A percentile compares a stretch with the other conserved stretches of the same genome.
phyloP scores from a whole-genome alignment of 2,113 vertebrate genomes.

The Bucco capensis region DNA sequence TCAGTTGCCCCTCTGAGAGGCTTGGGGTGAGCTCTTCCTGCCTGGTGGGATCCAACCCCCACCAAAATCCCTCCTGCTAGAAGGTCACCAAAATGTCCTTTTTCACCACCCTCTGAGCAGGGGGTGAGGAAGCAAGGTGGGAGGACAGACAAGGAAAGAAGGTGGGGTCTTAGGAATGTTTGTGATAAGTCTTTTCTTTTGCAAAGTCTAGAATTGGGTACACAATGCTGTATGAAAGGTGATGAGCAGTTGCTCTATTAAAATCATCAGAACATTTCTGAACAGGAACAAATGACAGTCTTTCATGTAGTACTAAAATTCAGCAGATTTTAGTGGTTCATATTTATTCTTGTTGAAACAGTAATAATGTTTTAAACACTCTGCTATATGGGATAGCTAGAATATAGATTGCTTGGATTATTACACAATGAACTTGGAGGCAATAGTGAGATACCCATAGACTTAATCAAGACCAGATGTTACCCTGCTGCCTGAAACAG shows the following conservation, averaged over 20 bases:
- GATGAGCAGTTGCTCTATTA: not conserved
- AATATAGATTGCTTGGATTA: not conserved
- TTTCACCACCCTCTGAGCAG: not conserved
- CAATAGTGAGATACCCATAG: not conserved
- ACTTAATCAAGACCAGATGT: not conserved
- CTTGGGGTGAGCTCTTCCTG: accelerated
- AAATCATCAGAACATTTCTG: slow-evolving; percentile 13
- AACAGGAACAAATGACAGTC: slow-evolving; percentile 5
- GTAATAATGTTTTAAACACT: not conserved
- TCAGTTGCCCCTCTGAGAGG: not conserved
- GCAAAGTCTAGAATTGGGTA: not conserved
- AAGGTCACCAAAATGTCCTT: not conserved
- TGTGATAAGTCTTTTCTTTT: slow-evolving; percentile 39
- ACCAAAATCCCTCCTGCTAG: not conserved
- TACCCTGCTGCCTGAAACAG: not conserved
- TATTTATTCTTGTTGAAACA: not conserved
- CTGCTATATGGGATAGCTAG: too few species aligned
- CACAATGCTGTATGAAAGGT: not conserved
- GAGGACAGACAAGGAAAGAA: not conserved
- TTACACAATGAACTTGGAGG: not conserved
- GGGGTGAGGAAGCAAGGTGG: not conserved
- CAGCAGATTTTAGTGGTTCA: not conserved
- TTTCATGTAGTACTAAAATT: not conserved
- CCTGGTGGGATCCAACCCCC: not conserved
- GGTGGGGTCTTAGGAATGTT: slow-evolving; percentile 5